Evolutionary conservation across 1,140 invertebrate genomes (phyloP), one percentile per base, ranked within the genome.

Genomic region (Brachionus asplanchnoidis): DNA sequence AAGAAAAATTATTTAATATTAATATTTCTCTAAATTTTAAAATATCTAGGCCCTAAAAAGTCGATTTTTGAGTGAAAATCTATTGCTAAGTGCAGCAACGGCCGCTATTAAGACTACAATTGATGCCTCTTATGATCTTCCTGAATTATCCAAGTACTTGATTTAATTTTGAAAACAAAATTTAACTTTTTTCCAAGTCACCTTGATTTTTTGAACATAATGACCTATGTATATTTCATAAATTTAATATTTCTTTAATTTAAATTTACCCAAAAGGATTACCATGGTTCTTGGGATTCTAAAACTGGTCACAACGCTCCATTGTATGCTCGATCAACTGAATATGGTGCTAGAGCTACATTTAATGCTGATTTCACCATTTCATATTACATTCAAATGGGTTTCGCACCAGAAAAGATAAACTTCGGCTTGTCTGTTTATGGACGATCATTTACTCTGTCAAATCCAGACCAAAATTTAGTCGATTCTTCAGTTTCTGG

Each of bases 221-320:
- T 83, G 79, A 68, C 56, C 26, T 83, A 83, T 83, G 94, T 98
- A 90, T 98, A 97, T 90, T 44, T 40, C n/a, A 86, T 85, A 68
- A 89, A 95, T 94, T 50, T 17, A 84, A n/a, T 96, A 98, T 90
- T 97, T 96, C 92, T 94, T 98, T 90, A 98, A 97, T 90, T 91
- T 98, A 20, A 91, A 90, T 86, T 97, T 42, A 42, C 17, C 4
- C 28, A 20, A 94, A 92, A 97, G 90, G 79, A 83, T 83, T 44
- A 44, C 46, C 36, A 83, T 83, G 79, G 79, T 44, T 26, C 56
- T 23, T 83, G 79, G 79, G 79, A 68, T 46, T 65, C 12, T 3
- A n/a, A 7, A 14, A 83, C 40, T 26, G 79, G 60, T 44, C 65
- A 9, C 65, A 85, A 83, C 46, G 17, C 79, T 23, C 56, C 79